Percentiles rank a stretch among this genome's conserved stretches.
Evolutionary conservation across 2,113 vertebrate species (phyloP).

Genomic region (Onychorhynchus coronatus): DNA sequence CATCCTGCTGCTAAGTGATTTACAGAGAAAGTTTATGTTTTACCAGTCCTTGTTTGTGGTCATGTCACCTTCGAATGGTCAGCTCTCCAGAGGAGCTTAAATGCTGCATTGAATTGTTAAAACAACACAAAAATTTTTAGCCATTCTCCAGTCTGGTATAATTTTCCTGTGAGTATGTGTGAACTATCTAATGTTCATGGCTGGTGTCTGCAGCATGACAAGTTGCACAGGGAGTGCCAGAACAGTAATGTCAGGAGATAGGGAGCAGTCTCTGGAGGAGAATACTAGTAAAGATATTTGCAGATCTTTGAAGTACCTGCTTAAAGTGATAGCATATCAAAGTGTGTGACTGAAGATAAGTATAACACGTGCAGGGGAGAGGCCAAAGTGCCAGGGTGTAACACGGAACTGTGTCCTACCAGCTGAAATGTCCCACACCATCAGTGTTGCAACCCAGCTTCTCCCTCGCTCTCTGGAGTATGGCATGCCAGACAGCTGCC

Average conservation of each 20-base stretch:
- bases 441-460: neutral
- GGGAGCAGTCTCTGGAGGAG: neutral
- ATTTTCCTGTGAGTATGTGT: neutral
- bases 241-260: neutral
- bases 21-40: neutral
- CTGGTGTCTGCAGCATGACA: neutral
- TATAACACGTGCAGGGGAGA: neutral
- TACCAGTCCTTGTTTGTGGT: neutral
- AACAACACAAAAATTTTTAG: neutral
- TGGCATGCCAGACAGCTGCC: fast-evolving
- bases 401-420: neutral
- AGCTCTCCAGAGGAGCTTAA: neutral
- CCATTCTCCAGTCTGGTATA: neutral
- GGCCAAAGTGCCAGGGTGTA: neutral
- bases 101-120: neutral
- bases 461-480: neutral
- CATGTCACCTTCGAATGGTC: neutral
- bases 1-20: neutral
- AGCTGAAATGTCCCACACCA: neutral
- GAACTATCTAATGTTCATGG: neutral
- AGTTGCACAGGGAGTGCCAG: neutral
- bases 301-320: neutral
- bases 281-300: neutral
- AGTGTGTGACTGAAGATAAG: neutral
- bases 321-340: neutral